These are phyloP conservation scores for Drosophila sucinea DNA, from an alignment of 1,140 invertebrate genomes.

Conservation along the genomic window DNA sequence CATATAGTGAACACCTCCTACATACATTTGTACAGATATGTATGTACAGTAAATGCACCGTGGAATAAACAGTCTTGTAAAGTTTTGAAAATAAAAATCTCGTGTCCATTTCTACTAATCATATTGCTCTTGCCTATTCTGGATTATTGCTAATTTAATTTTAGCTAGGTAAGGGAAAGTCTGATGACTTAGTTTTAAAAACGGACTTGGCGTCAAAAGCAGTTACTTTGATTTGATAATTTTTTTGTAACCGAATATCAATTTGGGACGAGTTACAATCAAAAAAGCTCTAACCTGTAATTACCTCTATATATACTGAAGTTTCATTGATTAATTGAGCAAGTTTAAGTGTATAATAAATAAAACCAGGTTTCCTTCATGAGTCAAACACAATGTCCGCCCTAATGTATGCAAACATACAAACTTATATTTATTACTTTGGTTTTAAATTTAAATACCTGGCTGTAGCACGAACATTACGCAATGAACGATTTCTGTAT, in stretches of 20 bases:
- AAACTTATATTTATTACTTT: constrained; percentile 6
- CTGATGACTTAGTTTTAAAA: background rate
- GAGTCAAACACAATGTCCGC: constrained; percentile 1
- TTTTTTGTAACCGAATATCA: background rate
- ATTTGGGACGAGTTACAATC: background rate
- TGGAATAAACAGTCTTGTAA: background rate
- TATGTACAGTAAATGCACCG: background rate
- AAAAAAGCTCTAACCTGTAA: background rate
- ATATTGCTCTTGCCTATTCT: background rate
- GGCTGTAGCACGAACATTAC: background rate
- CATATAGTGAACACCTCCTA: constrained; percentile 4
- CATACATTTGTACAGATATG: constrained; percentile 8
- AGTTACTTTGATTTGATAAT: too few relatives aligned
- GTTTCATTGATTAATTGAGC: constrained; percentile 4
- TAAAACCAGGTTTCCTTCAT: constrained; percentile 9
- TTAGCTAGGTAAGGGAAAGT: background rate
- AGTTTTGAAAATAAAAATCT: background rate
- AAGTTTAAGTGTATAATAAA: background rate
- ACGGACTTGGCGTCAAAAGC: too few relatives aligned
- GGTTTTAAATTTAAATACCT: constrained; percentile 8
- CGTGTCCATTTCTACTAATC: background rate
- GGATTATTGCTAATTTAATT: background rate
- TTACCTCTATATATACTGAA: background rate
- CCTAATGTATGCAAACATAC: constrained; percentile 2
- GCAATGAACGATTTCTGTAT: background rate